A percentile compares a stretch with the other conserved stretches of the same genome.
phyloP scores from a whole-genome alignment of 2,113 vertebrate genomes.

The Coturnix japonica region DNA sequence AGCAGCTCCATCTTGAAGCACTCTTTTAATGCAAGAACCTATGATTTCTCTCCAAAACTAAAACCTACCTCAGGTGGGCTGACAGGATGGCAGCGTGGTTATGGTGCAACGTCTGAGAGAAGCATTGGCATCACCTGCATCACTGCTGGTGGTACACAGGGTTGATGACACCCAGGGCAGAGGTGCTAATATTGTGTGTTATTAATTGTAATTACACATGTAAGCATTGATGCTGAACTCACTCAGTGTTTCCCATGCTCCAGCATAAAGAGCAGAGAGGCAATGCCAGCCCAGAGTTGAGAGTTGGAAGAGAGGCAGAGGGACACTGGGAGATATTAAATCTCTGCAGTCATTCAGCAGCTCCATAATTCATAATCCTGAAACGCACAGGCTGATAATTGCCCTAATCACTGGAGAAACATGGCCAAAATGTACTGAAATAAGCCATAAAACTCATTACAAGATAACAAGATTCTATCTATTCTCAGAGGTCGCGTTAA shows the following conservation, averaged over 20 bases:
- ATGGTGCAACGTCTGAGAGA: neutral
- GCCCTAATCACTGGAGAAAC: slow-evolving; percentile 80
- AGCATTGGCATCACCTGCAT: neutral
- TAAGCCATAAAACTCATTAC: slow-evolving; percentile 84
- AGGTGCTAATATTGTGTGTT: fast-evolving
- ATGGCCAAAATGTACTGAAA: slow-evolving; percentile 79
- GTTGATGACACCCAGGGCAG: fast-evolving
- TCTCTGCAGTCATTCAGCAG: slow-evolving; percentile 45
- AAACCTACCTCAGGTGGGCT: neutral
- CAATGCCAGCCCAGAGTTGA: neutral
- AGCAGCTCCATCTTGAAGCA: neutral
- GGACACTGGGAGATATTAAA: slow-evolving; percentile 36
- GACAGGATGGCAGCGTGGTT: neutral
- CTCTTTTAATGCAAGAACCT: neutral
- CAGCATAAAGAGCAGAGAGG: neutral
- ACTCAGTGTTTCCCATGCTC: neutral
- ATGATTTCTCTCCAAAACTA: neutral
- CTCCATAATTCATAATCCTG: slow-evolving; percentile 80
- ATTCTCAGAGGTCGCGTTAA: slow-evolving; percentile 76
- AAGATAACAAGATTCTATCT: slow-evolving; percentile 83
- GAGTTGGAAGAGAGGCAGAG: neutral
- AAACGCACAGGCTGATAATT: slow-evolving; percentile 76
- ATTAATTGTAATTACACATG: neutral
- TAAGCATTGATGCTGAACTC: neutral
- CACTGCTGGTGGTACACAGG: neutral